Conservation (phyloP, 2,888 invertebrate species). For the Xestia ashworthii region DNA sequence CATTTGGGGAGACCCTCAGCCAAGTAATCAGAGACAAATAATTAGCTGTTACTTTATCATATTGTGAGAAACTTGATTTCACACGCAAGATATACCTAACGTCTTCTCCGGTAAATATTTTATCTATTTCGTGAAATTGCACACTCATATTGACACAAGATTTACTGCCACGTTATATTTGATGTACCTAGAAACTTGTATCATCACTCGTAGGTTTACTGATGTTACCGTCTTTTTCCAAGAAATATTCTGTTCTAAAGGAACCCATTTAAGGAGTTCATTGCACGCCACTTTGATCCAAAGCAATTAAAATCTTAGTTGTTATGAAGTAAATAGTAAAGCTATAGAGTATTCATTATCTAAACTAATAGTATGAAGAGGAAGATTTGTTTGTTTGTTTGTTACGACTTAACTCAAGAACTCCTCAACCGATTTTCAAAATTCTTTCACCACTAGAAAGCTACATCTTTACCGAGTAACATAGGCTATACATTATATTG, state of each 20-base stretch:
- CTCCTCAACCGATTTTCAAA: too few relatives aligned
- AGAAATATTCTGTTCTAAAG: background rate
- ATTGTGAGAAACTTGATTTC: background rate
- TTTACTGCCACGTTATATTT: too few relatives aligned
- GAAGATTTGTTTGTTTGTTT: too few relatives aligned
- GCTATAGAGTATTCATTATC: slow-evolving; percentile 27
- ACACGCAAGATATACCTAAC: background rate
- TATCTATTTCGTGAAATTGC: background rate
- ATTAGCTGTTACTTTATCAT: background rate
- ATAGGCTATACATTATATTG: too few relatives aligned
- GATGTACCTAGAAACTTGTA: too few relatives aligned
- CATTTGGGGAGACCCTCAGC: background rate
- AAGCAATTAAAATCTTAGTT: background rate
- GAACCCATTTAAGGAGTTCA: background rate
- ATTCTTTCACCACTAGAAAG: too few relatives aligned
- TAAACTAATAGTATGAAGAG: too few relatives aligned
- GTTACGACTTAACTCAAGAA: too few relatives aligned
- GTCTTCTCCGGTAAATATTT: background rate
- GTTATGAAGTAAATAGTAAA: slow-evolving; percentile 1
- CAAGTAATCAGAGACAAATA: background rate
- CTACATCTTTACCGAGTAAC: too few relatives aligned
- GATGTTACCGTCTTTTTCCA: background rate
- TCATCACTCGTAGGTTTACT: too few relatives aligned
- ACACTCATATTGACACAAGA: background rate
- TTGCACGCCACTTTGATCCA: background rate